phyloP scores from a whole-genome alignment of 2,797 vertebrate species.

The Austrolebias charrua region DNA sequence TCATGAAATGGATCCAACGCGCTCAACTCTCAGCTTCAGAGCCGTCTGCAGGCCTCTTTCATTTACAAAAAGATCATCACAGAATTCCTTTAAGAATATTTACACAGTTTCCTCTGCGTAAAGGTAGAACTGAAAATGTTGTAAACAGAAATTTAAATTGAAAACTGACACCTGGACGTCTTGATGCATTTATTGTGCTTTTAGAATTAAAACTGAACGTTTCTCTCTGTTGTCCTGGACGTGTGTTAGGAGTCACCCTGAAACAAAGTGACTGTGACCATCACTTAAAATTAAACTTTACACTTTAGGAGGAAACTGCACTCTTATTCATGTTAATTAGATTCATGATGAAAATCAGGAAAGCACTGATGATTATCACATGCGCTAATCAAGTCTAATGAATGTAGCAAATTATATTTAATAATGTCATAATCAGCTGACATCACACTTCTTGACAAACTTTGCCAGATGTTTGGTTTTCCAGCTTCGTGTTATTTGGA shows the following conservation, averaged over 20 bases:
- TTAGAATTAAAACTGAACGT: no score
- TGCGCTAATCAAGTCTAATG: background rate
- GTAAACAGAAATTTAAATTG: no score
- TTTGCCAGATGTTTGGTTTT: background rate
- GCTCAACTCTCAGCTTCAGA: background rate
- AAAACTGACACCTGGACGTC: no score
- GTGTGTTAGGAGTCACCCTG: no score
- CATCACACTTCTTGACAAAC: background rate
- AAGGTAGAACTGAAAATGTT: no score
- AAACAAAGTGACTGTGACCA: no score
- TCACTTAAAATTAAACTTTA: background rate
- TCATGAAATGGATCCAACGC: background rate
- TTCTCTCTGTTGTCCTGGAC: no score
- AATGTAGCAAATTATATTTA: slow-evolving; percentile 1
- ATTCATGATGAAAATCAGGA: slow-evolving; percentile 2
- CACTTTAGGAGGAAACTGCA: background rate
- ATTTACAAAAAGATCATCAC: background rate
- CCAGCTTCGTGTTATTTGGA: background rate
- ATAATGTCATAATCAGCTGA: slow-evolving; percentile 5
- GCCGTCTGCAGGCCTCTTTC: background rate
- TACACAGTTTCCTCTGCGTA: no score
- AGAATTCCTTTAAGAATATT: no score
- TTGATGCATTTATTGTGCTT: no score
- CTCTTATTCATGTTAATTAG: background rate
- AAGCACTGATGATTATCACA: slow-evolving; percentile 3